Conservation (phyloP, 2,113 vertebrate genomes). For the Thalassoma bifasciatum region DNA sequence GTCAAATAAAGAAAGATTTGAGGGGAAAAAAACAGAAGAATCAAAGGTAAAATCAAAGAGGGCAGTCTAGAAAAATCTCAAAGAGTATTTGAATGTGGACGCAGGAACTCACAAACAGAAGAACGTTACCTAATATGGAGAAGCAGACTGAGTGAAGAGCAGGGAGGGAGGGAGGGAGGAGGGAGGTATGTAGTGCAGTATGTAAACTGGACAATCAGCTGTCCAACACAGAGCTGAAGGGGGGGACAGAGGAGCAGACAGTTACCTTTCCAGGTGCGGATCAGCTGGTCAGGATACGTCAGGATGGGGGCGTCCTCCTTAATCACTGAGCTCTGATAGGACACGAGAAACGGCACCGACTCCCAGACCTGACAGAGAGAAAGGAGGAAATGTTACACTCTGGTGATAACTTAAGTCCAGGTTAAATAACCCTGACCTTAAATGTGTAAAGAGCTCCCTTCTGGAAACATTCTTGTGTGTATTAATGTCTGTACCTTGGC, state of each 20-base stretch:
- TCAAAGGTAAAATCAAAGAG: neutral
- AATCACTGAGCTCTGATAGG: slow-evolving; percentile 87
- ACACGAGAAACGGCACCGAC: slow-evolving; percentile 92
- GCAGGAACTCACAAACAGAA: slow-evolving; percentile 58
- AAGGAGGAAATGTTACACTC: neutral
- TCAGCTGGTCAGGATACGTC: slow-evolving; percentile 70
- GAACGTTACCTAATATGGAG: slow-evolving; percentile 84
- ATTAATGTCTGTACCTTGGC: slow-evolving; percentile 86
- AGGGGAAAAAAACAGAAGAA: slow-evolving; percentile 7
- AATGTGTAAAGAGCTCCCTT: no score
- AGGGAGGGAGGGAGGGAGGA: slow-evolving; percentile 28
- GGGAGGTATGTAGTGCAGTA: slow-evolving; percentile 12
- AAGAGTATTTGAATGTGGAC: slow-evolving; percentile 42
- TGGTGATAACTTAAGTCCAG: neutral
- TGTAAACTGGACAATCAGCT: slow-evolving; percentile 46
- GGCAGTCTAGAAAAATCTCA: slow-evolving; percentile 27
- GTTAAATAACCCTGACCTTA: neutral
- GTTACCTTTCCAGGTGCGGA: slow-evolving; percentile 89
- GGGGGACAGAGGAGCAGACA: slow-evolving; percentile 4
- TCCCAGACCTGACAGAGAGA: slow-evolving; percentile 88
- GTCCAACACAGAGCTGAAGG: slow-evolving; percentile 23
- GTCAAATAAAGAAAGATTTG: slow-evolving; percentile 21
- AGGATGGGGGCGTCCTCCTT: slow-evolving; percentile 84
- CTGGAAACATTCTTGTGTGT: no score
- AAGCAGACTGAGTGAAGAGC: slow-evolving; percentile 45